These are phyloP conservation scores for Solea solea DNA, from an alignment of 2,113 vertebrate species.

Conservation along the genomic window DNA sequence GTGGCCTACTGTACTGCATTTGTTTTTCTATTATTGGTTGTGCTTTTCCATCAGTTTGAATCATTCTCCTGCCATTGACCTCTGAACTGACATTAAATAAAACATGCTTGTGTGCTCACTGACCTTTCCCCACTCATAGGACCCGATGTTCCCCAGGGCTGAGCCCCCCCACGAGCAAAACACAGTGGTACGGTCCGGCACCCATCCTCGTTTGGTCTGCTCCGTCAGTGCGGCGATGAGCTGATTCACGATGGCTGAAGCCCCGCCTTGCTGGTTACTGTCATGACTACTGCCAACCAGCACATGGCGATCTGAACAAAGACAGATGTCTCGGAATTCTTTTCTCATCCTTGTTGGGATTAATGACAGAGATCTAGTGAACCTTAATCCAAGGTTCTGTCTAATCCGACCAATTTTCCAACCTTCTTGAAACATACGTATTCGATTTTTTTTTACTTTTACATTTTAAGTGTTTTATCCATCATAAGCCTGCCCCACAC, in stretches of 20 bases:
- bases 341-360: too few species aligned
- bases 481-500: too few species aligned
- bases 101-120: conserved; percentile 35
- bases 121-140: conserved; percentile 96
- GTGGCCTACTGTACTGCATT: too few species aligned
- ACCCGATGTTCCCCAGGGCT: conserved; percentile 88
- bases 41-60: neutral
- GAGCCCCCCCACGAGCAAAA: conserved; percentile 94
- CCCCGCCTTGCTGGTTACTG: conserved; percentile 72
- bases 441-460: too few species aligned
- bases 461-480: too few species aligned
- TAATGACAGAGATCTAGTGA: too few species aligned
- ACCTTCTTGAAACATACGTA: too few species aligned
- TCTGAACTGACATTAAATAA: conserved; percentile 27
- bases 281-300: conserved; percentile 88
- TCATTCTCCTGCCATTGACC: conserved; percentile 1
- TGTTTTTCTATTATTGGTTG: neutral
- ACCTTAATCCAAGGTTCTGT: too few species aligned
- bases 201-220: conserved; percentile 86
- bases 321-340: too few species aligned
- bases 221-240: conserved; percentile 85
- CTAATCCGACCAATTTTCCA: too few species aligned
- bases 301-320: conserved; percentile 86
- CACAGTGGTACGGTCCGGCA: conserved; percentile 87
- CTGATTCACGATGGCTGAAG: conserved; percentile 86